phyloP scores from a whole-genome alignment of 2,113 vertebrate species.

The Dromaius novaehollandiae region DNA sequence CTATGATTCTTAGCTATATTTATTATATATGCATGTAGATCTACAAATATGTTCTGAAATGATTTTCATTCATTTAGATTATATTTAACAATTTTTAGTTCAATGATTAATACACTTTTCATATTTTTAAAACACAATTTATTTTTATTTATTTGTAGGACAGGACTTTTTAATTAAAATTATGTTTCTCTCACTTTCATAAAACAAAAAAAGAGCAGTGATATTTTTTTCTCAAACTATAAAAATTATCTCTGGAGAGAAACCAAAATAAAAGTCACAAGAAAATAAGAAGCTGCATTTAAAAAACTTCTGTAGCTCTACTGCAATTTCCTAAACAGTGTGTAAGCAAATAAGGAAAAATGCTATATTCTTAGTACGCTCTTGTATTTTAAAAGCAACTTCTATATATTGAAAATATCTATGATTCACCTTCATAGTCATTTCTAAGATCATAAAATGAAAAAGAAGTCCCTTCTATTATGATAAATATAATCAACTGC shows the following conservation, averaged over 20 bases:
- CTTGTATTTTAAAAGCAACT: not conserved
- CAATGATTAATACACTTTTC: not conserved
- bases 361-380: not conserved
- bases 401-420: not conserved
- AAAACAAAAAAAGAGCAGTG: not conserved
- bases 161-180: not conserved
- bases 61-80: not conserved
- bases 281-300: not conserved
- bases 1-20: not conserved
- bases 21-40: not conserved
- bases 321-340: not conserved
- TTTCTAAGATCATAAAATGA: not conserved
- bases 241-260: not conserved
- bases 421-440: not conserved
- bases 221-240: not conserved
- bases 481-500: not conserved
- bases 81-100: rapidly evolving
- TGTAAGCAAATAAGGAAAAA: not conserved
- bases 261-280: not conserved
- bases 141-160: not conserved
- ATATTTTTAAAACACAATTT: not conserved
- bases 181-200: not conserved
- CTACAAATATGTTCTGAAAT: not conserved
- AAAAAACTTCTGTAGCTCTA: not conserved
- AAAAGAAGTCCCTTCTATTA: not conserved